Evolutionary conservation across 92 coral and sea anemone genomes (phyloP), one percentile per base, ranked within the genome.

Genomic region (Zoanthus gigantus): DNA sequence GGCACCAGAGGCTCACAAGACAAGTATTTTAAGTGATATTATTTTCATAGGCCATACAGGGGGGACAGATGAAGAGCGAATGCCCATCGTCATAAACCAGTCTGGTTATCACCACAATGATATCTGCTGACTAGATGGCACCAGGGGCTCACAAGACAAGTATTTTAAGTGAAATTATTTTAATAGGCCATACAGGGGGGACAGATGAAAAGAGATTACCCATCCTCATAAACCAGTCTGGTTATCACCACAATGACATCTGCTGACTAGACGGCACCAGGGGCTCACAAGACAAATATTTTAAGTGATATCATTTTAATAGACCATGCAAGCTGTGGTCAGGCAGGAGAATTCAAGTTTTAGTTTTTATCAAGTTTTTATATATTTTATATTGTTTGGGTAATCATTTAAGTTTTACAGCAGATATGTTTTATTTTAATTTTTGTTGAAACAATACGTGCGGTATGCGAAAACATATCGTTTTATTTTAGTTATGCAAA

Each of bases 81-180:
- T 95, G 10, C 96, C 98, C 0, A 91, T 95, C 42, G 88, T 95
- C 37, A 83, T 95, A 13, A 93, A 93, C 84, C 52, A 45, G 37
- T 32, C 76, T 8, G 79, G 54, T 52, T 87, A 74, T 60, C 77
- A 87, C 47, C 88, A 87, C 10, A 91, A 91, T 42, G 87, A 78
- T n/a, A 88, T 91, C 69, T 91, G 94, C 56, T 91, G 91, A 91
- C 69, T 81, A 12, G 85, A 67, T 73, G 85, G 76, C 44, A 57
- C 85, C 75, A 13, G 74, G 34, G 16, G 30, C 75, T 65, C 85
- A 47, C 63, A 77, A 77, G 37, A 48, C 18, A 71, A 83, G 66
- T 50, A 50, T 50, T 50, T 7, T 50, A 3, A 50, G 5, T 50
- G 42, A 37, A 0, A 37, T 37, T 4, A 37, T 37, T 37, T 37